phyloP scores from a whole-genome alignment of 2,888 invertebrate species.

The Drosophila kambysellisi region DNA sequence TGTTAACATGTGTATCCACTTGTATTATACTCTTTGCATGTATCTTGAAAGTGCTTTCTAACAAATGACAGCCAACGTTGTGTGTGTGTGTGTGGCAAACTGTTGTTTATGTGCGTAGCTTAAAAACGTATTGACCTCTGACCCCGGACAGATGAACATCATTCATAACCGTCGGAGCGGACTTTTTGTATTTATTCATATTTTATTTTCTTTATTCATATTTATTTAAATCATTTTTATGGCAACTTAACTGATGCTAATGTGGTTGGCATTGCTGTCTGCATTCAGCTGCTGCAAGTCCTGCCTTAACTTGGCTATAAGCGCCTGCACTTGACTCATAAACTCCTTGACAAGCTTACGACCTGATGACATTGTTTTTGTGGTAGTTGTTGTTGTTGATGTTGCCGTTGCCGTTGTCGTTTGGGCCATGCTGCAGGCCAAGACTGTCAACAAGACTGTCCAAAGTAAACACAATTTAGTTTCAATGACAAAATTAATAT shows the following conservation, averaged over 20 bases:
- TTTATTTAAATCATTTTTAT: background rate
- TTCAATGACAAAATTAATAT: background rate
- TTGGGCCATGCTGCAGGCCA: constrained; percentile 18
- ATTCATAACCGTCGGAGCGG: constrained; percentile 22
- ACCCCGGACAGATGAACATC: constrained; percentile 25
- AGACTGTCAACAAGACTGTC: constrained; percentile 15
- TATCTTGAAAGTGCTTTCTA: constrained; percentile 33
- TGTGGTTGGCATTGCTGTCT: background rate
- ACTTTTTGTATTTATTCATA: background rate
- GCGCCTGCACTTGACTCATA: constrained; percentile 41
- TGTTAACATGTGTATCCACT: constrained; percentile 54
- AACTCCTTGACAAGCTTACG: constrained; percentile 46
- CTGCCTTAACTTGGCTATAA: constrained; percentile 41
- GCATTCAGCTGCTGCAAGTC: constrained; percentile 26
- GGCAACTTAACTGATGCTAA: constrained; percentile 1
- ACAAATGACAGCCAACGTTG: constrained; percentile 26
- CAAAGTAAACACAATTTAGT: background rate
- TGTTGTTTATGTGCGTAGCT: constrained; percentile 22
- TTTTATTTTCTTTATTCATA: background rate
- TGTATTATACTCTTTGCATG: constrained; percentile 31
- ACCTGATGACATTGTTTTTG: constrained; percentile 14
- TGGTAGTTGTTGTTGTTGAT: constrained; percentile 2
- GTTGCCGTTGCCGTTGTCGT: background rate
- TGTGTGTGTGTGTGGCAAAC: constrained; percentile 5
- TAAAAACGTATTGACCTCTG: constrained; percentile 42